Base-by-base conservation (phyloP, 1,140 invertebrate species). In the Drosophila ambigua region DNA sequence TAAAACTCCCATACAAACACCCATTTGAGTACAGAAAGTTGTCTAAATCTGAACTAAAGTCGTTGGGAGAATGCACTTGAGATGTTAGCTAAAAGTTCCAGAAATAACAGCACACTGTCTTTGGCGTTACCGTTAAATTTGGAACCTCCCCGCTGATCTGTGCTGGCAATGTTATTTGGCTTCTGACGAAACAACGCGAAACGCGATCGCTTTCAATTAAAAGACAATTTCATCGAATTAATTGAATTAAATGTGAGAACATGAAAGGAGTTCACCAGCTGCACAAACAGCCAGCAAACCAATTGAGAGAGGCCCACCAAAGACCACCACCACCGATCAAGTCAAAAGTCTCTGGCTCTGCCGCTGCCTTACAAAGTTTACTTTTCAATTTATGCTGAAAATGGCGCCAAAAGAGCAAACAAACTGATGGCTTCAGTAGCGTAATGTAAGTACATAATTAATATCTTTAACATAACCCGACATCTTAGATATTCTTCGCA, bases 151-250 rank as follows among this genome's bases (percentile, higher is more conserved):
- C 28, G 11, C n/a, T 13, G 31, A 61, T 53, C n/a, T 45, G 59
- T 44, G 13, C 31, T 20, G 26, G 41, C 69, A 59, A 39, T 15
- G 16, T 41, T 64, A 44, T 15, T 16, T 13, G 35, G 59, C 24
- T 13, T 11, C 35, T 46, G 65, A 67, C 60, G 31, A 69, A 64
- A 69, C 39, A 67, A 43, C 13, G 75, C 62, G 66, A 68, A 87
- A 78, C 46, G 46, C 66, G 78, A 88, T 82, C 71, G 60, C 58
- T 50, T 88, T 87, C 82, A 87, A 87, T 87, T 87, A 87, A 87
- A 87, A 87, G 82, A 88, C 82, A 88, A 87, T 87, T 87, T 87
- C 44, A 82, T 85, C 83, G 78, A 87, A 88, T 87, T 87, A 87
- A 87, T 87, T 78, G 50, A 87, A 87, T 87, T 87, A 82, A 59